Percentiles rank a stretch among this genome's conserved stretches.
These are phyloP conservation scores for Prunella fulvescens DNA, from an alignment of 2,113 vertebrate species.

Conservation along the genomic window DNA sequence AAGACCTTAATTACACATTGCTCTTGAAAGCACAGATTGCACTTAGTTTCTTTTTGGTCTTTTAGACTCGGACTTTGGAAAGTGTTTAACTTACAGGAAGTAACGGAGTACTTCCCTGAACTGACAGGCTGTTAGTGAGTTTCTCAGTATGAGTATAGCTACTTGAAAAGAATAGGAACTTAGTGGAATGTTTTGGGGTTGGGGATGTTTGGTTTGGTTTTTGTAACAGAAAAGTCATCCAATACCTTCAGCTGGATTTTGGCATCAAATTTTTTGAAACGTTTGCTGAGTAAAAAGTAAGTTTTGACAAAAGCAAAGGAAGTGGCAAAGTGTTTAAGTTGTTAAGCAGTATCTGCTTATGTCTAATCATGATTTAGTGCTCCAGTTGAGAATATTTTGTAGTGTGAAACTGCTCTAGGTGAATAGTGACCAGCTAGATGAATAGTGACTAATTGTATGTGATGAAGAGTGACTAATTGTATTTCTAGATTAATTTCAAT, in stretches of 20 bases:
- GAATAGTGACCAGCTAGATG: not conserved
- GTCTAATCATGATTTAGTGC: not conserved
- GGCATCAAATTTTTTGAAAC: not conserved
- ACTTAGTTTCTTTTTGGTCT: not conserved
- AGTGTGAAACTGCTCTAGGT: not conserved
- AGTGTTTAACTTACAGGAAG: not conserved
- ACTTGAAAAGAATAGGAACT: not conserved
- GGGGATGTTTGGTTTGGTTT: not conserved
- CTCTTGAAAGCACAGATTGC: conserved; percentile 1
- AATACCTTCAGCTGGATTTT: not conserved
- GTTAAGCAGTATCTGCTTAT: not conserved
- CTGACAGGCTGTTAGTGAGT: not conserved
- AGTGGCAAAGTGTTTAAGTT: not conserved
- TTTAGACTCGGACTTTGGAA: not conserved
- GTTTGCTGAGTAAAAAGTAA: not conserved
- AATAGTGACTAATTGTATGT: no score
- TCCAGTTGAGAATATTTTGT: not conserved
- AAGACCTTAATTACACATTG: not conserved
- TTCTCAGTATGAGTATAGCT: not conserved
- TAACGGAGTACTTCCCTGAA: not conserved
- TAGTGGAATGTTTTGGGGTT: not conserved
- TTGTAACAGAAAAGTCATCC: not conserved
- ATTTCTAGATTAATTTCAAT: not conserved
- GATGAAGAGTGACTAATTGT: not conserved
- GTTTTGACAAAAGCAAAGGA: not conserved